These are phyloP conservation scores for Noctua janthina DNA, from an alignment of 2,888 invertebrate species.

Conservation along the genomic window DNA sequence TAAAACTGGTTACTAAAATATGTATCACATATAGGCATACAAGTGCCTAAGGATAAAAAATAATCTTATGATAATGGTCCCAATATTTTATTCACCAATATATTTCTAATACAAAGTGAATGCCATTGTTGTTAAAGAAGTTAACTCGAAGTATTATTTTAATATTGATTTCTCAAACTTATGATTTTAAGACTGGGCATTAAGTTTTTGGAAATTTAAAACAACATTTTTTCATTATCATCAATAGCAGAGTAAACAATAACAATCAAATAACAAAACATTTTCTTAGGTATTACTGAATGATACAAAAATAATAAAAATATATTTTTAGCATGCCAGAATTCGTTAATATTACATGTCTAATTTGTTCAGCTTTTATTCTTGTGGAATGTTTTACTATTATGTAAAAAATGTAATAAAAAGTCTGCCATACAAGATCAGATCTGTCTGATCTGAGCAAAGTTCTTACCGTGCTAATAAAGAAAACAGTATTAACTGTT, in stretches of 20 bases:
- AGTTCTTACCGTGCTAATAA: no score
- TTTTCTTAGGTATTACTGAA: slow-evolving; percentile 36
- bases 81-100: slow-evolving; percentile 42
- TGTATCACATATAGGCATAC: slow-evolving; percentile 59
- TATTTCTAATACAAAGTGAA: slow-evolving; percentile 28
- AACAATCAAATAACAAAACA: slow-evolving; percentile 53
- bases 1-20: slow-evolving; percentile 61
- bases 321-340: slow-evolving; percentile 4
- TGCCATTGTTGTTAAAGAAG: slow-evolving; percentile 27
- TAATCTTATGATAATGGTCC: slow-evolving; percentile 29
- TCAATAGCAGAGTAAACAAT: slow-evolving; percentile 42
- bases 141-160: slow-evolving; percentile 5
- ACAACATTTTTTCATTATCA: slow-evolving; percentile 12
- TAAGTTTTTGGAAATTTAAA: slow-evolving; percentile 26
- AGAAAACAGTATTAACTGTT: background rate
- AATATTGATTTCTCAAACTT: slow-evolving; percentile 12
- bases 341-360: background rate
- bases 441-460: background rate
- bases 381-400: slow-evolving; percentile 25
- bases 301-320: slow-evolving; percentile 22
- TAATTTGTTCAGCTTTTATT: slow-evolving; percentile 52
- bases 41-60: slow-evolving; percentile 44
- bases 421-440: slow-evolving; percentile 29
- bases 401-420: background rate
- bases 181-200: slow-evolving; percentile 4